A percentile compares a stretch with the other conserved stretches of the same genome.
Conservation (phyloP, 2,888 invertebrate species). For the Odontothrips loti region DNA sequence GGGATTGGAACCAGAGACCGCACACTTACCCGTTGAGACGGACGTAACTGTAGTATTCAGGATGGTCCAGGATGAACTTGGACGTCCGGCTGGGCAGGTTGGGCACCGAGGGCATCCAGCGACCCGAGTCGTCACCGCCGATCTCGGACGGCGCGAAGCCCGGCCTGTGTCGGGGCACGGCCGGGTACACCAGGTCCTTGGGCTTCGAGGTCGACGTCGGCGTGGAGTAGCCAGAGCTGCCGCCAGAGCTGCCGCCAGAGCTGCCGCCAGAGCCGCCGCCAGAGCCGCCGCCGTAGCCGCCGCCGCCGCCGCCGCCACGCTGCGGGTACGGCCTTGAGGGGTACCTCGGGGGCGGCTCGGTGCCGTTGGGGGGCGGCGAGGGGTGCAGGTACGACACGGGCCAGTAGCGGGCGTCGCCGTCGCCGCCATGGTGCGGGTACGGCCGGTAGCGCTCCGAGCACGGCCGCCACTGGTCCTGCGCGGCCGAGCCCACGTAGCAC, state of each 20-base stretch:
- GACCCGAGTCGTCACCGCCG: neutral
- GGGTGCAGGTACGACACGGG: slow-evolving; percentile 78
- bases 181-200: slow-evolving; percentile 5
- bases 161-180: slow-evolving; percentile 15
- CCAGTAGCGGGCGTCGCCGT: slow-evolving; percentile 54
- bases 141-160: neutral
- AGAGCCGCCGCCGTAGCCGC: neutral
- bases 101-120: slow-evolving; percentile 7
- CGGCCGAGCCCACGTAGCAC: slow-evolving; percentile 76
- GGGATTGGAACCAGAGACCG: no score
- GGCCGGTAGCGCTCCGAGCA: slow-evolving; percentile 81
- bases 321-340: neutral
- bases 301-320: neutral
- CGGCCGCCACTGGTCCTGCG: slow-evolving; percentile 77
- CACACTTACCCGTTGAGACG: neutral
- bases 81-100: slow-evolving; percentile 7
- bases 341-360: slow-evolving; percentile 42
- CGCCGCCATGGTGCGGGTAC: slow-evolving; percentile 42
- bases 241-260: neutral
- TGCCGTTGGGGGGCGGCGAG: slow-evolving; percentile 71
- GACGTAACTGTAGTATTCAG: neutral
- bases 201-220: neutral
- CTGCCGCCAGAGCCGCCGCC: neutral
- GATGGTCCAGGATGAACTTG: slow-evolving; percentile 9
- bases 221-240: neutral